Base-by-base conservation (phyloP, 2,888 invertebrate genomes). In the Agrotis ipsilon region DNA sequence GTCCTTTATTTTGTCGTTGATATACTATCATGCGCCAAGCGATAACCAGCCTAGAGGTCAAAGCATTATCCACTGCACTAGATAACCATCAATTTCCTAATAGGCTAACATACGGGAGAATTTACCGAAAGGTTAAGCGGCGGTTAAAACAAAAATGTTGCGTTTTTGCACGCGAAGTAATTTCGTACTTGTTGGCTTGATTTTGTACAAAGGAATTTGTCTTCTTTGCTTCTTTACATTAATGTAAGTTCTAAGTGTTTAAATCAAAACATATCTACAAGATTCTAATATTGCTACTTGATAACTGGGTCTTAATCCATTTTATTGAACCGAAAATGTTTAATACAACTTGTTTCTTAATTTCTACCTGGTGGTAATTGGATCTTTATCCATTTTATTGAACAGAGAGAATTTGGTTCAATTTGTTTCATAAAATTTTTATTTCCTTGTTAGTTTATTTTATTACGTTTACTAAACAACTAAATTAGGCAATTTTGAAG, bases 71-170 rank as follows among this genome's bases (percentile, higher is more conserved):
- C 72, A 59, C 72, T 80, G 78, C 80, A 78, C 66, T 54, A 68
- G 86, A 84, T 86, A 88, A 89, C 85, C 75, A 81, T 78, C 84
- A 79, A 86, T 89, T 89, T 89, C 89, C 88, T 83, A 84, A 73
- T 68, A 64, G 4, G 51, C 7, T 63, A 75, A 84, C 72, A 86
- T 71, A 87, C 80, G 84, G 78, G 59, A 60, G 11, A 11, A 45
- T 18, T 57, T 54, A 13, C 18, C 1, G 43, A 24, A 9, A 54
- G 24, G 9, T 18, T 9, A 24, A 55, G 60, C 19, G 14, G 32
- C 16, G 24, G 39, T 19, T 27, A 11, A 11, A 1, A 32, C 0
- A 16, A 69, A 61, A 54, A 48, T 32, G 48, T 32, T 18, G n/a
- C 39, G 19, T 49, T 54, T 54, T 61, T 69, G 14, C 18, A n/a